Percentiles rank a stretch among this genome's conserved stretches.
Evolutionary conservation across 1,140 invertebrate genomes (phyloP).

Genomic region (Bombus fervidus): DNA sequence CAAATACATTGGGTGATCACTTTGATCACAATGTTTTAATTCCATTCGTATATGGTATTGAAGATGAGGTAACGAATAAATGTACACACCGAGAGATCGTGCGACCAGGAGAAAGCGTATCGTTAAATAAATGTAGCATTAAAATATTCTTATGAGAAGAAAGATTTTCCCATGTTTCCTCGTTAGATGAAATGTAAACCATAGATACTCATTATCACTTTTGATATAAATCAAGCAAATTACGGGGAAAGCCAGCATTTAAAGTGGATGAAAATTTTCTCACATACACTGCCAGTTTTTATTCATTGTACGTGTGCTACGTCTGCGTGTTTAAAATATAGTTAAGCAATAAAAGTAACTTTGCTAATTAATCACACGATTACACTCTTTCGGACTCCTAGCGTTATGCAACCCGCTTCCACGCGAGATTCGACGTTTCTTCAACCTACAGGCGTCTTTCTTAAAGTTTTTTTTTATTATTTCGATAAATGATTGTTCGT

Average conservation of each 20-base stretch:
- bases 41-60: no score
- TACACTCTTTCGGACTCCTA: not conserved
- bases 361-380: not conserved
- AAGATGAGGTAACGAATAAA: not conserved
- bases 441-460: no score
- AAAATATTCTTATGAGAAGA: not conserved
- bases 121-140: not conserved
- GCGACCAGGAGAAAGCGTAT: slow-evolving; percentile 13
- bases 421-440: no score
- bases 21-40: not conserved
- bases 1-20: not conserved
- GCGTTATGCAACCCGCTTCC: not conserved
- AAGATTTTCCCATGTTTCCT: not conserved
- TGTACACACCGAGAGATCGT: not conserved
- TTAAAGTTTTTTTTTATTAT: no score
- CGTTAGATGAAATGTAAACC: not conserved
- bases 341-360: not conserved
- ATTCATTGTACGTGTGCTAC: not conserved
- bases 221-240: no score
- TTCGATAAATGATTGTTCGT: not conserved
- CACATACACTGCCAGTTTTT: not conserved
- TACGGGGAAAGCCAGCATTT: not conserved
- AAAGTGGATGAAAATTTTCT: not conserved
- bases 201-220: not conserved
- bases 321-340: not conserved